These are phyloP conservation scores for Martes martes DNA, from an alignment of 2,113 vertebrate species.

Conservation along the genomic window DNA sequence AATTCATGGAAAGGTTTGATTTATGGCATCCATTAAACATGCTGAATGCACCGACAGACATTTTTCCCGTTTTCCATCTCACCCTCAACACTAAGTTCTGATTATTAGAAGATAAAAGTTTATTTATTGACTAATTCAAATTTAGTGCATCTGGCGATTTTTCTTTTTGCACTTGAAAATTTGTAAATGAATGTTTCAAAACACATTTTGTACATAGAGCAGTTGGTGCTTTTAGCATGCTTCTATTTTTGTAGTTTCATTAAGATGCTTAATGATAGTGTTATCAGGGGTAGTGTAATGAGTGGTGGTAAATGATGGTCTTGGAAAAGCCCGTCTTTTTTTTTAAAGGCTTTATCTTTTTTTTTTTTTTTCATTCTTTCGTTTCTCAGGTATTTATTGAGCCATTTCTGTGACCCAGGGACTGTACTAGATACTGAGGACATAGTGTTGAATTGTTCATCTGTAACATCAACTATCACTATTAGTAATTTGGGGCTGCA, in stretches of 20 bases:
- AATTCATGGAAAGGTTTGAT: conserved; percentile 80
- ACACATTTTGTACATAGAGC: conserved; percentile 28
- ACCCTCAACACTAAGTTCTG: conserved; percentile 45
- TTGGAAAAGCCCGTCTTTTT: not conserved
- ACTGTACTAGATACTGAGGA: not conserved
- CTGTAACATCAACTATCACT: not conserved
- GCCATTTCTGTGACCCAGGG: not conserved
- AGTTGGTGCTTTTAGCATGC: not conserved
- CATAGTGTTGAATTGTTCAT: conserved; percentile 29
- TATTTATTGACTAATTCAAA: conserved; percentile 40
- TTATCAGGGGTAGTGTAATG: not conserved
- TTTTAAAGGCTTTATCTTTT: not conserved
- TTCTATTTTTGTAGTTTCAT: conserved; percentile 52
- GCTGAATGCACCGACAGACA: conserved; percentile 77
- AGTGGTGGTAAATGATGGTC: not conserved
- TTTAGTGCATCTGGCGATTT: conserved; percentile 36
- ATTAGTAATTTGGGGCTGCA: conserved; percentile 37
- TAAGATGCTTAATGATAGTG: conserved; percentile 34
- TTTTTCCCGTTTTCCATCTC: conserved; percentile 71
- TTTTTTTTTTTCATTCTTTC: not conserved
- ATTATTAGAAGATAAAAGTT: conserved; percentile 61
- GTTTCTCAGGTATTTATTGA: conserved; percentile 48
- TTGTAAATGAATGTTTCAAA: conserved; percentile 30
- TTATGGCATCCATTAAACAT: conserved; percentile 78
- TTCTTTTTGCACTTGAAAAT: conserved; percentile 50